Evolutionary conservation across 2,113 vertebrate genomes (phyloP).

Genomic region (Saimiri boliviensis): DNA sequence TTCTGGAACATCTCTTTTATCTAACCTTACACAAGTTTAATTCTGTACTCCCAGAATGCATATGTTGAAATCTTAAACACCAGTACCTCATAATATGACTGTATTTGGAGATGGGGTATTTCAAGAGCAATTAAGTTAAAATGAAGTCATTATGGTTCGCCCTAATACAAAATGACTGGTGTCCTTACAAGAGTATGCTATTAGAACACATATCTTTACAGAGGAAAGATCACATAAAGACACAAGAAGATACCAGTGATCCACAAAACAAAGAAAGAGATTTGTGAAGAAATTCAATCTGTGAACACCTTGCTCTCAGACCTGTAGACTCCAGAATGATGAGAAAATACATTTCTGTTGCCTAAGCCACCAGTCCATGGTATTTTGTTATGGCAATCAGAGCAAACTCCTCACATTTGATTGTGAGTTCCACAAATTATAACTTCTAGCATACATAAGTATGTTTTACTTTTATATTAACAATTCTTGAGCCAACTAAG

Average conservation of each 20-base stretch:
- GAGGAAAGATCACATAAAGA: neutral
- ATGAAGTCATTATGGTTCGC: neutral
- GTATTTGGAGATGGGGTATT: neutral
- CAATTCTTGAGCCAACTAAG: neutral
- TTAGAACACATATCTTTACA: neutral
- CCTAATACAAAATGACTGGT: neutral
- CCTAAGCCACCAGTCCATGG: neutral
- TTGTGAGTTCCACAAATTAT: neutral
- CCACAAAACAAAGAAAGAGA: neutral
- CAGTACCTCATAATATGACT: neutral
- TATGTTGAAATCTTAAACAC: neutral
- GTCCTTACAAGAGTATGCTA: neutral
- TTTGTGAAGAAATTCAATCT: neutral
- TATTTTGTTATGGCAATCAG: neutral
- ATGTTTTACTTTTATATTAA: neutral
- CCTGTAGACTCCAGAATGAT: neutral
- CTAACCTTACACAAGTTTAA: neutral
- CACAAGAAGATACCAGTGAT: neutral
- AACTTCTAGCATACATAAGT: neutral
- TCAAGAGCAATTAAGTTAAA: neutral
- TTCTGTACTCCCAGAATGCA: neutral
- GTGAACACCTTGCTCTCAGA: neutral
- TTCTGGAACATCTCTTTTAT: neutral
- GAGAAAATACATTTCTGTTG: neutral
- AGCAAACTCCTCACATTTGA: neutral